A percentile compares a stretch with the other conserved stretches of the same genome.
Conservation (phyloP, 2,888 invertebrate genomes). For the Amphimallon solstitiale region DNA sequence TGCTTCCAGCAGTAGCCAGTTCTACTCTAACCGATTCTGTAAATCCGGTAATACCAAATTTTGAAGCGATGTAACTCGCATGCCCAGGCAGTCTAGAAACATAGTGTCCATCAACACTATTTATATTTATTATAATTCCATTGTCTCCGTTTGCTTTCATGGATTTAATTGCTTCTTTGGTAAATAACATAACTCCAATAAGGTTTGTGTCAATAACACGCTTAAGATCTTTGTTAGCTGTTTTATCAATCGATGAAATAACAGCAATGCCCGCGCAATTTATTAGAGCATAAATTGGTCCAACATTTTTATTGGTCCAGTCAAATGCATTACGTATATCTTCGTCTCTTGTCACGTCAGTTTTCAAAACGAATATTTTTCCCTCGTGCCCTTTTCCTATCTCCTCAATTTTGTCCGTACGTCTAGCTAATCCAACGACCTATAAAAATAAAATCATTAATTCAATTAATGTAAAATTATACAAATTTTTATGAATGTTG, state of each 20-base stretch:
- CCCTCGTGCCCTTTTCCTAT: constrained; percentile 1
- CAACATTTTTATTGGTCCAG: constrained; percentile 28
- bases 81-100: neutral
- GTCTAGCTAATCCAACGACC: constrained; percentile 56
- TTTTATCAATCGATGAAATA: neutral
- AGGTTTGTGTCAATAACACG: constrained; percentile 28
- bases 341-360: constrained; percentile 22
- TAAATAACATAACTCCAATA: neutral
- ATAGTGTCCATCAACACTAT: constrained; percentile 22
- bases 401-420: constrained; percentile 37
- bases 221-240: neutral
- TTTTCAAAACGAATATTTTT: constrained; percentile 19
- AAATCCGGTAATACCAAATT: constrained; percentile 23
- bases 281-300: constrained; percentile 24
- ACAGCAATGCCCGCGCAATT: constrained; percentile 20
- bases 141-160: constrained; percentile 23
- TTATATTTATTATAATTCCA: constrained; percentile 32
- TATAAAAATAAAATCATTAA: constrained; percentile 48
- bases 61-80: constrained; percentile 23
- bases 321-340: constrained; percentile 20
- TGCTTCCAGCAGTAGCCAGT: constrained; percentile 9
- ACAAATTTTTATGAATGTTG: too few relatives aligned
- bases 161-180: constrained; percentile 21
- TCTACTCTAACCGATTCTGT: constrained; percentile 17
- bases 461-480: too few relatives aligned